These are phyloP conservation scores for Coryphaenoides rupestris DNA, from an alignment of 2,113 vertebrate species.

Conservation along the genomic window DNA sequence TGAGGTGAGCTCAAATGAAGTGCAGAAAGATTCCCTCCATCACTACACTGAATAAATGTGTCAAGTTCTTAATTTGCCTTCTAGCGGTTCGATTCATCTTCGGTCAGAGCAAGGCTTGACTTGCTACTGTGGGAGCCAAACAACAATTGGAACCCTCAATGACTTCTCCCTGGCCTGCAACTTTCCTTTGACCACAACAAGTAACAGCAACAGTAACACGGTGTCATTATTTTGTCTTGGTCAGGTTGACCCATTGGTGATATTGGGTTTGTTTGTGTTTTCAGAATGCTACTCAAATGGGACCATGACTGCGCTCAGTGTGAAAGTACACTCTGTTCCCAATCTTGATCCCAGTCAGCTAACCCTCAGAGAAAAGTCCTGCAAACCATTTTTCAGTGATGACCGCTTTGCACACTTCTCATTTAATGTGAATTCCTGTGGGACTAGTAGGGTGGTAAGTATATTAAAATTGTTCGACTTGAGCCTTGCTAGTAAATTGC, in stretches of 20 bases:
- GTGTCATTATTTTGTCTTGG: neutral
- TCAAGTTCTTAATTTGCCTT: neutral
- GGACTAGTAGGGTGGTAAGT: slow-evolving; percentile 65
- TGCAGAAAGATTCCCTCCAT: neutral
- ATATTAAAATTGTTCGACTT: fast-evolving
- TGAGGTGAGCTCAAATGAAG: slow-evolving; percentile 46
- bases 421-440: slow-evolving; percentile 63
- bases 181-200: slow-evolving; percentile 59
- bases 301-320: slow-evolving; percentile 60
- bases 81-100: slow-evolving; percentile 39
- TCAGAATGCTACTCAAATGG: slow-evolving; percentile 69
- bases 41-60: neutral
- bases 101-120: slow-evolving; percentile 57
- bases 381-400: slow-evolving; percentile 59
- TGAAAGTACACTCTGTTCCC: slow-evolving; percentile 65
- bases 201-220: slow-evolving; percentile 42
- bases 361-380: slow-evolving; percentile 62
- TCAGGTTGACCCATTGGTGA: neutral
- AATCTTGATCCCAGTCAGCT: slow-evolving; percentile 46
- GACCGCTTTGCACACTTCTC: slow-evolving; percentile 63
- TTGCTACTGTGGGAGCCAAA: slow-evolving; percentile 35
- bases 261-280: neutral
- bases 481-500: neutral
- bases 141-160: slow-evolving; percentile 53
- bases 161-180: slow-evolving; percentile 66